A percentile compares a stretch with the other conserved stretches of the same genome.
Conservation (phyloP, 2,113 vertebrate genomes). For the Anolis sagrei region DNA sequence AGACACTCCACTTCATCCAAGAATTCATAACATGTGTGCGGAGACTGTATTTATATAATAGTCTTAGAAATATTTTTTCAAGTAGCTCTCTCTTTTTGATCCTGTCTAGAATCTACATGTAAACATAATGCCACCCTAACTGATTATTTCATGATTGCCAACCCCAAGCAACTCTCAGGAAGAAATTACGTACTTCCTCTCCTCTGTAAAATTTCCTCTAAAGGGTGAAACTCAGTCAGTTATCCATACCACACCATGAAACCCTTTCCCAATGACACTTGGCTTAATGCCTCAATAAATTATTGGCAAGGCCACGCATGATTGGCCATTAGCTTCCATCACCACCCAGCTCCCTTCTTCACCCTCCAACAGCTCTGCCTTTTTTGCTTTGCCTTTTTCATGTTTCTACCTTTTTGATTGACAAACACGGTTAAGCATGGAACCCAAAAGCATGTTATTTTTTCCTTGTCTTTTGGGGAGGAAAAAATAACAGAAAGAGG, state of each 20-base stretch:
- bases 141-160: constrained; percentile 72
- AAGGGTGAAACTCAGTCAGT: constrained; percentile 44
- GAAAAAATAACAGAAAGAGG: constrained; percentile 71
- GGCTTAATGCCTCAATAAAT: constrained; percentile 32
- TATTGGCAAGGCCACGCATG: constrained; percentile 47
- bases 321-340: constrained; percentile 24
- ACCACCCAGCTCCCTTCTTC: constrained; percentile 6
- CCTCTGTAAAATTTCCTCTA: constrained; percentile 48
- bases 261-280: constrained; percentile 33
- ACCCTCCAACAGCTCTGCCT: constrained; percentile 10
- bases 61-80: constrained; percentile 57
- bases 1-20: not conserved
- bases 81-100: constrained; percentile 52
- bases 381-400: constrained; percentile 39
- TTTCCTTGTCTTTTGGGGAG: not conserved
- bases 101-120: constrained; percentile 67
- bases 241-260: constrained; percentile 35
- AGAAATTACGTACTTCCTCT: constrained; percentile 45
- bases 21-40: not conserved
- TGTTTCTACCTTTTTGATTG: constrained; percentile 68
- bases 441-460: constrained; percentile 81
- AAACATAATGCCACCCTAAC: constrained; percentile 62
- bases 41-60: not conserved
- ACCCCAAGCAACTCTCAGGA: constrained; percentile 70
- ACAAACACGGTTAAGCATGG: constrained; percentile 67